A percentile compares a stretch with the other conserved stretches of the same genome.
phyloP scores from a whole-genome alignment of 2,797 vertebrate genomes.

The Orestias chungarensis region DNA sequence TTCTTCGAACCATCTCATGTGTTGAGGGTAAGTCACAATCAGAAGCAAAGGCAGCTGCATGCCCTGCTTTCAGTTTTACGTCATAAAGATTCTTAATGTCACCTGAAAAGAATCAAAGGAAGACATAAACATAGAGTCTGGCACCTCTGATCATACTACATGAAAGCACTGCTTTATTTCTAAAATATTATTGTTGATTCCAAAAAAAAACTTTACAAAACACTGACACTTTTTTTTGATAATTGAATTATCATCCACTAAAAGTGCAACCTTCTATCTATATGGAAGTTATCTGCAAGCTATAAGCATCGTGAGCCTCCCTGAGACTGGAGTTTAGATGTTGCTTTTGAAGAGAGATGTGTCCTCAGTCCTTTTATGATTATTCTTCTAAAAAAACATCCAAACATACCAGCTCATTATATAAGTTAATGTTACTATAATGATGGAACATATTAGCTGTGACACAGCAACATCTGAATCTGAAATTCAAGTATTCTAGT shows the following conservation, averaged over 20 bases:
- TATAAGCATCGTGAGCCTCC: too few species aligned
- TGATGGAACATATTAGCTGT: not conserved
- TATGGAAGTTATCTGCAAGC: too few species aligned
- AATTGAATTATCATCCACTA: not conserved
- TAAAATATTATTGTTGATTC: not conserved
- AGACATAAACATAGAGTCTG: not conserved
- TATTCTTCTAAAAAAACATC: too few species aligned
- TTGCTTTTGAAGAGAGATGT: too few species aligned
- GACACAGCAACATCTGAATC: not conserved
- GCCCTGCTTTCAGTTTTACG: constrained; percentile 85
- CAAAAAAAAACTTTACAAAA: not conserved
- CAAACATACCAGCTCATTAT: not conserved
- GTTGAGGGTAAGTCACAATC: constrained; percentile 93
- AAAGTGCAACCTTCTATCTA: too few species aligned
- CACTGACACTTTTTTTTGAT: not conserved
- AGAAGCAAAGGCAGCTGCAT: constrained; percentile 92
- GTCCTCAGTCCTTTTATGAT: too few species aligned
- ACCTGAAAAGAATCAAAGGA: constrained; percentile 77
- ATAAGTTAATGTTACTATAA: not conserved
- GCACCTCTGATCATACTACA: not conserved
- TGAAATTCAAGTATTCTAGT: too few species aligned
- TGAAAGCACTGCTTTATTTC: not conserved
- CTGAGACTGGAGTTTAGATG: too few species aligned
- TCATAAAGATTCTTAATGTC: constrained; percentile 90
- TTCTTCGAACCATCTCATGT: constrained; percentile 89